Evolutionary conservation across 1,140 invertebrate genomes (phyloP).

Genomic region (Aphaenogaster floridana): DNA sequence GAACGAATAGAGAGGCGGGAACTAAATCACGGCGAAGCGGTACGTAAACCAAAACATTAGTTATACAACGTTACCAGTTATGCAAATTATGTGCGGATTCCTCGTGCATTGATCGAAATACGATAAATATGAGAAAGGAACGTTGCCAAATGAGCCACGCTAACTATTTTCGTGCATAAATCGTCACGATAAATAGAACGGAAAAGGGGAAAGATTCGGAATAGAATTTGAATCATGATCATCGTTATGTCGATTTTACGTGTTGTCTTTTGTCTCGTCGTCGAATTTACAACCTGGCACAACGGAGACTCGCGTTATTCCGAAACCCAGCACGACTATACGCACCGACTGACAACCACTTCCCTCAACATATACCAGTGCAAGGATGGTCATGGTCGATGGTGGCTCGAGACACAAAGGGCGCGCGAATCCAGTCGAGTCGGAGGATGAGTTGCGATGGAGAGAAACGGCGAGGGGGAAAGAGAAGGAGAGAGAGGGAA

Average conservation of each 20-base stretch:
- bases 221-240: neutral
- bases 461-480: neutral
- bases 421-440: conserved; percentile 43
- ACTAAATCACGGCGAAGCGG: neutral
- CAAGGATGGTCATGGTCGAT: conserved; percentile 63
- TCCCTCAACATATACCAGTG: conserved; percentile 42
- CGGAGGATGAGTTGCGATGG: conserved; percentile 32
- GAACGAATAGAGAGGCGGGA: neutral
- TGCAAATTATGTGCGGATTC: neutral
- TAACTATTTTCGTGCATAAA: neutral
- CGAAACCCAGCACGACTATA: neutral
- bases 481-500: neutral
- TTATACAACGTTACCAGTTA: conserved; percentile 4
- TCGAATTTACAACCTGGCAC: conserved; percentile 14
- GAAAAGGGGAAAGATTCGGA: neutral
- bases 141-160: neutral
- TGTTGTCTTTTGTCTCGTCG: neutral
- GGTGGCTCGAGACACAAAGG: conserved; percentile 55
- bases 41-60: neutral
- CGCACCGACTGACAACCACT: conserved; percentile 40
- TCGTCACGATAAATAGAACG: neutral
- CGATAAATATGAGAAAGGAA: conserved; percentile 12
- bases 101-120: conserved; percentile 6
- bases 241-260: neutral
- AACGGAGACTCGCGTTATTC: neutral